A percentile compares a stretch with the other conserved stretches of the same genome.
Conservation (phyloP, 1,140 invertebrate species). For the Agrypnia vestita region DNA sequence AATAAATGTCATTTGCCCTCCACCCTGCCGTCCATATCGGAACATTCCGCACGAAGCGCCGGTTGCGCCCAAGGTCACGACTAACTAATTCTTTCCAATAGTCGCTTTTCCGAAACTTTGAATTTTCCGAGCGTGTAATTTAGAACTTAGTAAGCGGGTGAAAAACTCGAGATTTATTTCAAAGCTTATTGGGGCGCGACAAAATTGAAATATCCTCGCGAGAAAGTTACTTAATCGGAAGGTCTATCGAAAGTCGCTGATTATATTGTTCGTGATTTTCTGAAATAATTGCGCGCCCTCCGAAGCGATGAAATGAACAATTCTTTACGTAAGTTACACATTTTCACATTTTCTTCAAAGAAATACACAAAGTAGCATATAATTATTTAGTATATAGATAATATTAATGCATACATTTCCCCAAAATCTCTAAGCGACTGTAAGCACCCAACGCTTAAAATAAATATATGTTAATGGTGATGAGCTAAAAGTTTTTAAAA, state of each 20-base stretch:
- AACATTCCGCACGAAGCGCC: neutral
- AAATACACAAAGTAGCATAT: too few species aligned
- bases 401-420: too few species aligned
- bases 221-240: slow-evolving; percentile 26
- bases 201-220: slow-evolving; percentile 14
- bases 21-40: too few species aligned
- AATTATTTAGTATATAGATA: too few species aligned
- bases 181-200: neutral
- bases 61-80: neutral
- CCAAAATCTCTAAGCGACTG: too few species aligned
- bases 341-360: too few species aligned
- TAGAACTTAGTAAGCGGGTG: neutral
- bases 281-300: neutral
- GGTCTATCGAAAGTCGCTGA: neutral
- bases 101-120: neutral
- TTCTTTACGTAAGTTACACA: too few species aligned
- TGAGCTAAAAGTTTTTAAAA: too few species aligned
- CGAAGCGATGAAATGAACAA: too few species aligned
- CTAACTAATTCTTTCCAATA: neutral
- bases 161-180: neutral
- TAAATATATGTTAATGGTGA: too few species aligned
- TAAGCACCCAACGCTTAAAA: too few species aligned
- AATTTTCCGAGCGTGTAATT: slow-evolving; percentile 22
- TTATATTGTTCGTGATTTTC: neutral
- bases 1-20: too few species aligned